Conservation (phyloP, 1,140 invertebrate species). For the Macrosteles quadrilineatus region DNA sequence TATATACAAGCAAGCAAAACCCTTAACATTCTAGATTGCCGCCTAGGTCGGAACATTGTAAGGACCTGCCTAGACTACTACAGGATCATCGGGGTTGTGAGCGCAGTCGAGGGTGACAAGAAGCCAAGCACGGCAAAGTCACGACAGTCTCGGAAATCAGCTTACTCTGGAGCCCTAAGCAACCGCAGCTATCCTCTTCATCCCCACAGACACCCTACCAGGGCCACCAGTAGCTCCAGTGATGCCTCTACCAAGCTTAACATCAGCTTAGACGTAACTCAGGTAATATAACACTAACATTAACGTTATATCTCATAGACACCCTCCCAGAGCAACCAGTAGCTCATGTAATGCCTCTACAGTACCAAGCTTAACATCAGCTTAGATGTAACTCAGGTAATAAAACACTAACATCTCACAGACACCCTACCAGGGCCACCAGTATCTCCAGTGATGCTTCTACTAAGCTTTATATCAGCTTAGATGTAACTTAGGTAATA, state of each 20-base stretch:
- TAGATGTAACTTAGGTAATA: constrained; percentile 7
- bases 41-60: constrained; percentile 74
- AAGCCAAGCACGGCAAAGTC: constrained; percentile 29
- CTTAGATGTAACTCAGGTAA: constrained; percentile 11
- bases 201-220: not conserved
- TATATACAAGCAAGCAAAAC: no score
- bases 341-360: constrained; percentile 27
- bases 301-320: not conserved
- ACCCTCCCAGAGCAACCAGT: not conserved
- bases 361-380: constrained; percentile 36
- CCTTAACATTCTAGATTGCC: no score
- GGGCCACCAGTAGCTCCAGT: constrained; percentile 17
- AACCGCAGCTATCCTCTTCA: constrained; percentile 4
- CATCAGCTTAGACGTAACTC: constrained; percentile 5
- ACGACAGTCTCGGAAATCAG: constrained; percentile 1
- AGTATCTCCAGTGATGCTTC: constrained; percentile 27
- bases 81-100: constrained; percentile 64
- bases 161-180: constrained; percentile 22
- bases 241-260: constrained; percentile 27
- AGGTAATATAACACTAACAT: no score
- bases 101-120: not conserved
- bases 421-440: not conserved
- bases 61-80: constrained; percentile 81
- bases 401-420: not conserved
- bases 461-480: constrained; percentile 14